Evolutionary conservation across 2,113 vertebrate genomes (phyloP), one percentile per base, ranked within the genome.

Genomic region (Myocastor coypus): DNA sequence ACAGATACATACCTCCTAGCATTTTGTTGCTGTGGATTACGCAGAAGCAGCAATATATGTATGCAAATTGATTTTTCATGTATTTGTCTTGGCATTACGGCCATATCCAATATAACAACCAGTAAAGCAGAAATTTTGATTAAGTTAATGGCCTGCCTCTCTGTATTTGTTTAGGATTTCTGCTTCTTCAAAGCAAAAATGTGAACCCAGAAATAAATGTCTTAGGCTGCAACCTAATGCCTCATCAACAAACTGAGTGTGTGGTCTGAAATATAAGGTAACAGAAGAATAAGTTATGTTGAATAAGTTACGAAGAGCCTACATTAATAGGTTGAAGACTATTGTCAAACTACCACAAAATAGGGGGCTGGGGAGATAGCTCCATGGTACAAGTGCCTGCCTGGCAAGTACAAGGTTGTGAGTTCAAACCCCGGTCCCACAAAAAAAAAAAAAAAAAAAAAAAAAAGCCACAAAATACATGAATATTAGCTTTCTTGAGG

Each of bases 111-210:
- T 96, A 92, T 88, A 96, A 93, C 84, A 97, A 96, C 82, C 89
- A 96, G 94, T 69, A 97, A 96, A 96, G 87, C 78, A 59, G 68
- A 96, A 96, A 97, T 97, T 96, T 97, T 98, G 97, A 97, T 98
- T 96, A 97, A 89, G 89, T 97, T 96, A 97, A 94, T 95, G 90
- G 55, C 78, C 92, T 80, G 78, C 64, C 97, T 96, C 96, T 97
- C 96, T 97, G 96, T 96, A 95, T 97, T 96, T 97, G 85, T 97
- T 97, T 98, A 94, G 87, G 96, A 97, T 97, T 97, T 97, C 71
- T 96, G 88, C 89, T 83, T 95, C 96, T 95, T 98, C 95, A 97
- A 97, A 97, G 95, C 66, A 97, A 97, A 97, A 97, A 97, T 97
- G 92, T 94, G 82, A 95, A 96, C 94, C 97, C 97, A 97, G 94